Conservation (phyloP, 2,113 vertebrate genomes). For the Silurus asotus region DNA sequence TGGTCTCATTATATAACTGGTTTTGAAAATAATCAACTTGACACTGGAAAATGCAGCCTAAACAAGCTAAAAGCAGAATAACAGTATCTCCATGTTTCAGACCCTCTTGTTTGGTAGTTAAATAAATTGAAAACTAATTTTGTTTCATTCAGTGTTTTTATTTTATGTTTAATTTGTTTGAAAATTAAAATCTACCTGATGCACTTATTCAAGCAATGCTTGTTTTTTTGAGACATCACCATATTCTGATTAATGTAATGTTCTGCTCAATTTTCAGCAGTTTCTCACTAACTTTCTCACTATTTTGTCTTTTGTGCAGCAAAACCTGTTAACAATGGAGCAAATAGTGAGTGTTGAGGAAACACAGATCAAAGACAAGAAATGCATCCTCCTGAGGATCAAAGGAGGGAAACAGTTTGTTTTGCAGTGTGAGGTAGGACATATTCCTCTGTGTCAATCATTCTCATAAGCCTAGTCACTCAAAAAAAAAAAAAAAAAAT, state of each 20-base stretch:
- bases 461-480: not conserved
- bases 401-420: conserved; percentile 98
- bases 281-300: not conserved
- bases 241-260: not conserved
- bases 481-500: too few species aligned
- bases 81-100: not conserved
- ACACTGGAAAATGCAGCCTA: not conserved
- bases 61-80: not conserved
- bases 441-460: not conserved
- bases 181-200: not conserved
- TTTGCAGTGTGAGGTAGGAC: conserved; percentile 93
- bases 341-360: conserved; percentile 94
- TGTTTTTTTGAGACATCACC: not conserved
- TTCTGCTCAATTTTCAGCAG: not conserved
- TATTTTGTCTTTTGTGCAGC: conserved; percentile 69
- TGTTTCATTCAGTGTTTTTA: not conserved
- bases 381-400: conserved; percentile 93
- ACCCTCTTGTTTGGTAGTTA: not conserved
- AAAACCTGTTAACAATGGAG: conserved; percentile 98
- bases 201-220: not conserved
- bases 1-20: not conserved
- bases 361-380: conserved; percentile 97
- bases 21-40: too few species aligned
- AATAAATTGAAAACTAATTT: not conserved
- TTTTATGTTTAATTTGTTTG: not conserved